A percentile compares a stretch with the other conserved stretches of the same genome.
These are phyloP conservation scores for Microplitis mediator DNA, from an alignment of 1,140 invertebrate genomes.

Conservation along the genomic window DNA sequence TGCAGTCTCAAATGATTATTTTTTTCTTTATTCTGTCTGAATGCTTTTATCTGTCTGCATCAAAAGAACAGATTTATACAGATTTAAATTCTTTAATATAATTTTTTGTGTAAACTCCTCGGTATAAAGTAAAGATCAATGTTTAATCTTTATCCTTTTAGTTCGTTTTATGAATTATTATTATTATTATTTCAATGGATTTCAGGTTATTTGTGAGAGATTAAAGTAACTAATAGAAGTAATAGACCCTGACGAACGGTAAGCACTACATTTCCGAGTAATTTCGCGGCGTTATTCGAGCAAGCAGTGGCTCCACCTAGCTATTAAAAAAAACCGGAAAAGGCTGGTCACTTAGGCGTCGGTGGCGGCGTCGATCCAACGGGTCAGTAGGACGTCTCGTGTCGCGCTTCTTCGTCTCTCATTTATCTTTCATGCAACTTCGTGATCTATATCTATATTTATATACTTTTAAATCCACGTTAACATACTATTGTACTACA, in stretches of 20 bases:
- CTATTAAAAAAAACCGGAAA: slow-evolving; percentile 42
- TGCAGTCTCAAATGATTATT: not conserved
- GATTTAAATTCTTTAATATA: not conserved
- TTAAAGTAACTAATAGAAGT: slow-evolving; percentile 28
- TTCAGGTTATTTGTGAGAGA: not conserved
- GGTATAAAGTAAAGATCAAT: no score
- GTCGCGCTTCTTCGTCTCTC: slow-evolving; percentile 9
- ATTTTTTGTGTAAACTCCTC: no score
- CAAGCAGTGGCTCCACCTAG: slow-evolving; percentile 30
- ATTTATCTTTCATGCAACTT: slow-evolving; percentile 11
- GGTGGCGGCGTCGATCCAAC: slow-evolving; percentile 1
- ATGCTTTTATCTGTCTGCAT: not conserved
- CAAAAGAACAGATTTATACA: not conserved
- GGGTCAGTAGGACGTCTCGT: slow-evolving; percentile 29
- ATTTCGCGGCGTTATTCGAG: slow-evolving; percentile 36
- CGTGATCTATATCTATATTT: not conserved
- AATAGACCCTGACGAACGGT: slow-evolving; percentile 34
- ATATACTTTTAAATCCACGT: not conserved
- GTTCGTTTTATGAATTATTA: not conserved
- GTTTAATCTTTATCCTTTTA: no score
- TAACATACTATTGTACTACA: not conserved
- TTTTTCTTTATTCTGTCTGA: not conserved
- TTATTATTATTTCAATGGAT: not conserved
- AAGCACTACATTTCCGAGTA: slow-evolving; percentile 41
- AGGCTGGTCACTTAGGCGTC: slow-evolving; percentile 32